phyloP scores from a whole-genome alignment of 2,797 vertebrate genomes.

The Avahi laniger region DNA sequence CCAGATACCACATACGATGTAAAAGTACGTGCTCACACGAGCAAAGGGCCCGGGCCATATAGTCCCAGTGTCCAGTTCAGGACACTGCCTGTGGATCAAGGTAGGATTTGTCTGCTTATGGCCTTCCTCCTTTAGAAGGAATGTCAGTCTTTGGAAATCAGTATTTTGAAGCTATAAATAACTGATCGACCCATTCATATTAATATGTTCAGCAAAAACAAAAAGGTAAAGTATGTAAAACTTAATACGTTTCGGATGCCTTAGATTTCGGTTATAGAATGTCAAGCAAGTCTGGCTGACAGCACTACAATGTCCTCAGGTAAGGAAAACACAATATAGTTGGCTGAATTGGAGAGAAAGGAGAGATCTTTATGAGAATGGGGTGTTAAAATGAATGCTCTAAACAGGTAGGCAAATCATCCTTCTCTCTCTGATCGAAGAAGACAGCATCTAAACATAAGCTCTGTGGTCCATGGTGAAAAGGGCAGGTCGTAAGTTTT shows the following conservation, averaged over 20 bases:
- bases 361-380: conserved; percentile 66
- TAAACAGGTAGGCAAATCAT: conserved; percentile 80
- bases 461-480: conserved; percentile 39
- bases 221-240: conserved; percentile 88
- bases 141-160: conserved; percentile 87
- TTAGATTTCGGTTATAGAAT: conserved; percentile 84
- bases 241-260: conserved; percentile 84
- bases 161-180: conserved; percentile 86
- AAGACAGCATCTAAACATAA: conserved; percentile 53
- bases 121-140: conserved; percentile 86
- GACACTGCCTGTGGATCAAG: conserved; percentile 99
- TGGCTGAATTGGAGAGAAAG: conserved; percentile 68
- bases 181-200: conserved; percentile 84
- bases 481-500: conserved; percentile 41
- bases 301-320: conserved; percentile 82
- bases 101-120: conserved; percentile 96
- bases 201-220: conserved; percentile 85
- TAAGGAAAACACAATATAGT: conserved; percentile 80
- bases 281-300: conserved; percentile 83
- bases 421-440: conserved; percentile 54
- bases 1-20: conserved; percentile 99
- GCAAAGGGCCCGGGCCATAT: conserved; percentile 99
- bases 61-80: conserved; percentile 99
- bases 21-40: conserved; percentile 99
- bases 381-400: conserved; percentile 72